A percentile compares a stretch with the other conserved stretches of the same genome.
Evolutionary conservation across 2,888 invertebrate genomes (phyloP).

Genomic region (Oeneis ivallda): DNA sequence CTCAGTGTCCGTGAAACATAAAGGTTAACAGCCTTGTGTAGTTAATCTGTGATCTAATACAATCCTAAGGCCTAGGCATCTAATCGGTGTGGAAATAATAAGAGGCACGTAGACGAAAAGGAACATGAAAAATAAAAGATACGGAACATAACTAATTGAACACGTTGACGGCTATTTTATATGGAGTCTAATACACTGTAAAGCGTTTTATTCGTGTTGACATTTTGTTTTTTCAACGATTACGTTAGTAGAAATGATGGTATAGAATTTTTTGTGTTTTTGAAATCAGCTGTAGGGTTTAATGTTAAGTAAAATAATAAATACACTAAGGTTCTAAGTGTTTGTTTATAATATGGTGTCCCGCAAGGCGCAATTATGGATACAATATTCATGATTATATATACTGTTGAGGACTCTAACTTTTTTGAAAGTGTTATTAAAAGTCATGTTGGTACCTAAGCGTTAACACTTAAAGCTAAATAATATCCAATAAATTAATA

Average conservation of each 20-base stretch:
- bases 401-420: conserved; percentile 24
- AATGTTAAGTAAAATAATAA: conserved; percentile 47
- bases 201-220: conserved; percentile 73
- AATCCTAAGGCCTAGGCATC: conserved; percentile 81
- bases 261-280: conserved; percentile 42
- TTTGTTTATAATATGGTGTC: conserved; percentile 54
- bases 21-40: conserved; percentile 78
- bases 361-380: conserved; percentile 57
- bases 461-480: conserved; percentile 79
- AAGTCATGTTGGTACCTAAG: conserved; percentile 64
- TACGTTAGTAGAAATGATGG: conserved; percentile 1
- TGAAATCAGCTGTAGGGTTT: conserved; percentile 47
- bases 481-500: conserved; percentile 50
- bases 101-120: conserved; percentile 73
- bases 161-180: conserved; percentile 75
- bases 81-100: conserved; percentile 77
- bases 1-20: conserved; percentile 80
- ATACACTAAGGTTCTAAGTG: conserved; percentile 39
- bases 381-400: conserved; percentile 49
- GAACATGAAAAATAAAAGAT: conserved; percentile 61
- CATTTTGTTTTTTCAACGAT: conserved; percentile 50
- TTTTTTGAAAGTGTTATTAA: conserved; percentile 48
- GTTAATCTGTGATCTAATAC: conserved; percentile 79
- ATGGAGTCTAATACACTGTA: conserved; percentile 77
- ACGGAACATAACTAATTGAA: conserved; percentile 74